These are phyloP conservation scores for Sapayoa aenigma DNA, from an alignment of 2,113 vertebrate species.

Conservation along the genomic window DNA sequence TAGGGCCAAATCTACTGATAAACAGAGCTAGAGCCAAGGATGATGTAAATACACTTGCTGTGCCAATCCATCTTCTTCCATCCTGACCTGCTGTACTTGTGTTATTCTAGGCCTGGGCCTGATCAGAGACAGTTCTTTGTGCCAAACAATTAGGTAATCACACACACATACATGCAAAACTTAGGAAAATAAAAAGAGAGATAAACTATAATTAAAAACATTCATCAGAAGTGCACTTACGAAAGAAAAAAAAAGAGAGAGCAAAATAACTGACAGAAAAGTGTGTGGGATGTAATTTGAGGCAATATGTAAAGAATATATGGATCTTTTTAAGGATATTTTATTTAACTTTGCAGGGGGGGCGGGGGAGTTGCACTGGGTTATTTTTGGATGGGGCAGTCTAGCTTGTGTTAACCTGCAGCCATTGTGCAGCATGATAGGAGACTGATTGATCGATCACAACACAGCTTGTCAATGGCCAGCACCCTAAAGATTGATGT, in stretches of 20 bases:
- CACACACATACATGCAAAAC: not conserved
- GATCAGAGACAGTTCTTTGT: not conserved
- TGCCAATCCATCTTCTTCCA: constrained; percentile 37
- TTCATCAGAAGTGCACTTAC: not conserved
- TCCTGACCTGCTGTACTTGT: not conserved
- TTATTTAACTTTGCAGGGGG: not conserved
- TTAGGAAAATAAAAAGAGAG: not conserved
- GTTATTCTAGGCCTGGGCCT: not conserved
- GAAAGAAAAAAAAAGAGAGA: no score
- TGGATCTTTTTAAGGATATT: not conserved
- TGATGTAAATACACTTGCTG: constrained; percentile 2
- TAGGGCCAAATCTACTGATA: constrained; percentile 12
- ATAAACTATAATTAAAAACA: not conserved
- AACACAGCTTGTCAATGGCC: constrained; percentile 9
- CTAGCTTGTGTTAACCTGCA: not conserved
- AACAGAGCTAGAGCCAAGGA: not conserved
- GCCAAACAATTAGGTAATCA: constrained; percentile 16
- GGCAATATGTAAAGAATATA: not conserved
- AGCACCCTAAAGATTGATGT: not conserved
- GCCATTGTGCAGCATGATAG: not conserved
- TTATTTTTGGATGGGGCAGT: not conserved
- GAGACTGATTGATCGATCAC: not conserved
- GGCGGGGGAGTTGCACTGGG: no score
- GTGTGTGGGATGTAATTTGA: not conserved
- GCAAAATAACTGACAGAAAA: not conserved